Evolutionary conservation across 2,888 invertebrate species (phyloP), one percentile per base, ranked within the genome.

Genomic region (Epinotia bilunana): DNA sequence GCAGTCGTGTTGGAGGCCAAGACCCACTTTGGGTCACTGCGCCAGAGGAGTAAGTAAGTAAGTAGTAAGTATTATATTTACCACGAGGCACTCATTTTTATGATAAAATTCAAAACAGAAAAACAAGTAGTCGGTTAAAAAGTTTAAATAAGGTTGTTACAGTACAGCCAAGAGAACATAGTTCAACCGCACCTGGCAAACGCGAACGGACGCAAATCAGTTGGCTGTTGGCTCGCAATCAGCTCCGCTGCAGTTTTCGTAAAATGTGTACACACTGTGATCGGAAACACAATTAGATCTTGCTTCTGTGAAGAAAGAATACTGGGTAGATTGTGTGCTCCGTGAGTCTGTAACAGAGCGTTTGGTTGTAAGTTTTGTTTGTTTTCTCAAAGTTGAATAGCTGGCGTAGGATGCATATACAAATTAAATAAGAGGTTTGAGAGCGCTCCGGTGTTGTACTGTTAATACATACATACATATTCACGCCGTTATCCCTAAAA

Each of bases 161-260:
- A 20, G 6, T 18, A 9, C 3, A 2, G 33, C 23, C 2, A 58
- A 58, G 12, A 58, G 23, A 58, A 58, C 13, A 6, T 46, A 49
- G 49, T 65, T 28, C n/a, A 53, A 65, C 68, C 23, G 43, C 43
- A 60, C 7, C 33, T 9, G n/a, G 16, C 28, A 69, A 60, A 46
- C 46, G 43, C n/a, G 60, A 23, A 67, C 53, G 39, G 57, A 46
- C 60, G 69, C 58, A 69, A 69, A 69, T 69, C 69, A 69, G 46
- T 60, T 60, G 69, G 46, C 11, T 69, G 69, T 69, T 69, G 69
- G 46, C 58, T 60, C 23, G 58, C 69, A 69, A 69, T 69, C 69
- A 69, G 46, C 46, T 46, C 65, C 53, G 23, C 69, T 28, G 58
- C 46, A 28, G 43, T 69, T 60, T 68, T 16, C 43, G 58, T 43